Base-by-base conservation (phyloP, 2,888 invertebrate genomes). In the Apotomis capreana region DNA sequence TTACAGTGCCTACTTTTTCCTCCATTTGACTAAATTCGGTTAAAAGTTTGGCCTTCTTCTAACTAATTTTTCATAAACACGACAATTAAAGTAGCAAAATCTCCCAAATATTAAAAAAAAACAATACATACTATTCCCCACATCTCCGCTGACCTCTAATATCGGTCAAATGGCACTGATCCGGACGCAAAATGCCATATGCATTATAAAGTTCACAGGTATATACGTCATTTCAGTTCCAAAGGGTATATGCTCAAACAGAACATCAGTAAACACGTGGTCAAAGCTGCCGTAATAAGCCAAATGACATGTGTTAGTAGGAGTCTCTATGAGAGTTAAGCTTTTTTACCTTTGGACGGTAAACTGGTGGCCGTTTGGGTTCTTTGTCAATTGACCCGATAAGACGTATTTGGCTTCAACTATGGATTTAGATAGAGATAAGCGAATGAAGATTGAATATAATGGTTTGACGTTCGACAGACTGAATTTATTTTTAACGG, bases 221-320 rank as follows among this genome's bases (percentile, higher is more conserved):
- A n/a, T 44, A 15, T 52, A 57, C 0, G 15, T 46, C 55, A 6
- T 57, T 65, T 57, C n/a, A n/a, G 9, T 57, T 57, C 9, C 26
- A 9, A 54, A n/a, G 46, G 36, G 5, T 26, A 55, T n/a, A 62
- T 69, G 64, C 59, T 37, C 62, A 65, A 59, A 73, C 58, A 74
- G 74, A 80, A 82, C 80, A 86, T 88, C 84, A 85, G 85, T 87
- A 82, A 85, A 87, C 82, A 87, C 82, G 81, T 81, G 83, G 81
- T 74, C 77, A 80, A 77, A 77, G 78, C 76, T 73, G 57, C 68
- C 75, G 70, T 77, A n/a, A 5, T 40, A 59, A 9, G 4, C 40
- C 44, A 49, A 10, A 10, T 9, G 49, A 9, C 49, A 10, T 49
- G 9, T 49, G 49, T 49, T 10, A 49, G 49, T 49, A 10, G 5